Conservation (phyloP, 2,888 invertebrate genomes). For the Limenitis camilla region DNA sequence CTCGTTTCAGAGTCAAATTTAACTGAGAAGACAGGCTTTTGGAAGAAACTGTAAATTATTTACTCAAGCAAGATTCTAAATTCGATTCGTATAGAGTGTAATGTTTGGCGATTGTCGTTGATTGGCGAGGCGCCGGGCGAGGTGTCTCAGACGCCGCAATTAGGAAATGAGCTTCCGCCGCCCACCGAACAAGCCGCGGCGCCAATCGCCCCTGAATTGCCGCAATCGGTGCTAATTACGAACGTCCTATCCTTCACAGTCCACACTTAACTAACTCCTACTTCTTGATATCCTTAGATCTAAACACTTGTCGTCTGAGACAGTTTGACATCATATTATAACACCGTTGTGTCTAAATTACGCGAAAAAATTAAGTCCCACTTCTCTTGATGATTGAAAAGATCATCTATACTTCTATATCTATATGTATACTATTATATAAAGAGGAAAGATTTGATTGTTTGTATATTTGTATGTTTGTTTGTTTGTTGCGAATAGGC, state of each 20-base stretch:
- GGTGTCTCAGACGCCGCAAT: slow-evolving; percentile 67
- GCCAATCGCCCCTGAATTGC: slow-evolving; percentile 67
- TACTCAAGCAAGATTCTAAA: not conserved
- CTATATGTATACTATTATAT: no score
- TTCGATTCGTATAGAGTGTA: slow-evolving; percentile 32
- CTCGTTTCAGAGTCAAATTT: no score
- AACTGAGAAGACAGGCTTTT: no score
- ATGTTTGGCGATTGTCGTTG: slow-evolving; percentile 54
- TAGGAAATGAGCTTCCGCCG: slow-evolving; percentile 73
- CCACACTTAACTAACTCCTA: slow-evolving; percentile 16
- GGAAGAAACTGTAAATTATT: no score
- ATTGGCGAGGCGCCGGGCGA: slow-evolving; percentile 70
- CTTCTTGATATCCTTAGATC: slow-evolving; percentile 9
- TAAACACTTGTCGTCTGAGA: not conserved
- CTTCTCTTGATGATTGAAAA: no score
- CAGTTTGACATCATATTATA: not conserved
- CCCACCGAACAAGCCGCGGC: slow-evolving; percentile 54
- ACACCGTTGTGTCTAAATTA: no score
- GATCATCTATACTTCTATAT: no score
- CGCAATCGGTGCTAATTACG: slow-evolving; percentile 66
- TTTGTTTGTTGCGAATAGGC: no score
- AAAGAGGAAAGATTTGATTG: no score
- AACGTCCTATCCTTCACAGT: slow-evolving; percentile 29
- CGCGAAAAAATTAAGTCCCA: no score
- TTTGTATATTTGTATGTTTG: no score